phyloP scores from a whole-genome alignment of 2,888 invertebrate genomes.

The Germaria angustata region DNA sequence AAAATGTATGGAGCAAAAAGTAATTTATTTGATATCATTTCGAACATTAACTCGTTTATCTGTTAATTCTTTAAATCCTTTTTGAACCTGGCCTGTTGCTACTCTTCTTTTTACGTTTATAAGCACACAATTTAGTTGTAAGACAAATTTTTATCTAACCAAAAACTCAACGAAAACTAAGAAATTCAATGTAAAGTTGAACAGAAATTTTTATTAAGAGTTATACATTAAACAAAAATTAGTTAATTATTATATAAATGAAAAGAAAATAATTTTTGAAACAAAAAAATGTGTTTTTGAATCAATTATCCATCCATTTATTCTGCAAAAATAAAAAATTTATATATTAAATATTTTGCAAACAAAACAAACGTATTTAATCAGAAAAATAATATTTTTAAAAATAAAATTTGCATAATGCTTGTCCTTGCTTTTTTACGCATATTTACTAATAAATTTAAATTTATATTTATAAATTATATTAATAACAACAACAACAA shows the following conservation, averaged over 20 bases:
- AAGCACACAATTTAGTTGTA: background rate
- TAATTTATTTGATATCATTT: too few species aligned
- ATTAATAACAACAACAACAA: slow-evolving; percentile 45
- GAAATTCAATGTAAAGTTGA: slow-evolving; percentile 5
- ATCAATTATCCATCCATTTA: slow-evolving; percentile 72
- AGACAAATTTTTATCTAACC: background rate
- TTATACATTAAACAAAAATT: slow-evolving; percentile 46
- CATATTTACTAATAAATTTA: slow-evolving; percentile 64
- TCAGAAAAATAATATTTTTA: slow-evolving; percentile 48
- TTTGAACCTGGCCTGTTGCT: background rate
- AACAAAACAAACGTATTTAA: slow-evolving; percentile 49
- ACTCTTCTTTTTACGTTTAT: background rate
- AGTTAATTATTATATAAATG: slow-evolving; percentile 36
- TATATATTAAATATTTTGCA: slow-evolving; percentile 52
- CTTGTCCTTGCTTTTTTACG: slow-evolving; percentile 68
- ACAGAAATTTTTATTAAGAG: slow-evolving; percentile 45
- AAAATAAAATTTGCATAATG: slow-evolving; percentile 62
- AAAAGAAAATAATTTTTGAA: slow-evolving; percentile 42
- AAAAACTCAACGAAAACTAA: slow-evolving; percentile 7
- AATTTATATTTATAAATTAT: slow-evolving; percentile 45
- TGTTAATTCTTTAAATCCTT: background rate
- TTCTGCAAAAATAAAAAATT: slow-evolving; percentile 66
- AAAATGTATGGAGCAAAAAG: too few species aligned
- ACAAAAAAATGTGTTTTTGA: slow-evolving; percentile 62
- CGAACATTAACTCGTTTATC: too few species aligned